These are phyloP conservation scores for Protaetia brevitarsis DNA, from an alignment of 1,140 invertebrate genomes.

Conservation along the genomic window DNA sequence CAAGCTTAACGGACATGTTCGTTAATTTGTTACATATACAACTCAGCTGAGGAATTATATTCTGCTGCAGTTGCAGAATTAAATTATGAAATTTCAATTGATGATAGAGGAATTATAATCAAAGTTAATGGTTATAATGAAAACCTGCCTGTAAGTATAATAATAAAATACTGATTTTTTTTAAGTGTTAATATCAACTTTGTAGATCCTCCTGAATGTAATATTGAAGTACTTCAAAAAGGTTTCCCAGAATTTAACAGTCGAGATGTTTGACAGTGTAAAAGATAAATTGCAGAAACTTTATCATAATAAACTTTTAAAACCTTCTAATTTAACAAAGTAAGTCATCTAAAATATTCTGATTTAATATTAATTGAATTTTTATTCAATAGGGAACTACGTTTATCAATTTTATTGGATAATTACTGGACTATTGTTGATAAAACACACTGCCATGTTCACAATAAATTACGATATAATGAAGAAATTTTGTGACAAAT, in stretches of 20 bases:
- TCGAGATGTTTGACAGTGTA: slow-evolving; percentile 65
- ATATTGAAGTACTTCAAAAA: slow-evolving; percentile 61
- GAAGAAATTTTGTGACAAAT: slow-evolving; percentile 55
- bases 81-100: slow-evolving; percentile 55
- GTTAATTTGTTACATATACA: slow-evolving; percentile 57
- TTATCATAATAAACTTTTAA: slow-evolving; percentile 73
- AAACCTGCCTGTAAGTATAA: slow-evolving; percentile 64
- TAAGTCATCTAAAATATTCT: slow-evolving; percentile 45
- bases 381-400: slow-evolving; percentile 54
- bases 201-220: slow-evolving; percentile 61
- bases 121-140: slow-evolving; percentile 73
- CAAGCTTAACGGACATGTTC: slow-evolving; percentile 60
- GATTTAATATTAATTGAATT: background rate
- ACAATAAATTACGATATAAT: slow-evolving; percentile 61
- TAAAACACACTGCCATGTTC: slow-evolving; percentile 60
- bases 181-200: slow-evolving; percentile 2
- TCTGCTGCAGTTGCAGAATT: slow-evolving; percentile 73
- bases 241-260: slow-evolving; percentile 48
- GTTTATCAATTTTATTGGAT: slow-evolving; percentile 37
- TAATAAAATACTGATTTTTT: slow-evolving; percentile 13
- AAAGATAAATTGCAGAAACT: slow-evolving; percentile 62
- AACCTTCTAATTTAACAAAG: slow-evolving; percentile 66
- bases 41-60: slow-evolving; percentile 73
- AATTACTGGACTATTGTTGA: slow-evolving; percentile 61
- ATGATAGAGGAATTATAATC: slow-evolving; percentile 67